Evolutionary conservation across 1,140 invertebrate species (phyloP).

Genomic region (Cydia pomonella): DNA sequence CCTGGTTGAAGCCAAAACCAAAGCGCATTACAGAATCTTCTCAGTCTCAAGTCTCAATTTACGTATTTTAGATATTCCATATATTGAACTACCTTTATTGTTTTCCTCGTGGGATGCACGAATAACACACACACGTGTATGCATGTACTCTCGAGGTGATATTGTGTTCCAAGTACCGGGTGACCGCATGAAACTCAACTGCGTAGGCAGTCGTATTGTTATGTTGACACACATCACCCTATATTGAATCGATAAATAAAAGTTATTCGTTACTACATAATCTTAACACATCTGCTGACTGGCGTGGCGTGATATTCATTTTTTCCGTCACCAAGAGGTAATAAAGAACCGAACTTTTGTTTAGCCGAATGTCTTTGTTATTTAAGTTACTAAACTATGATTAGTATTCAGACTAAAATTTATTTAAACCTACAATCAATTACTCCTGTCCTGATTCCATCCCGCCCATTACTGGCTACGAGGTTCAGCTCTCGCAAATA

Average conservation of each 20-base stretch:
- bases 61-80: not conserved
- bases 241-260: not conserved
- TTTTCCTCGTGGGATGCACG: constrained; percentile 8
- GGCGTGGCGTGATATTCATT: not conserved
- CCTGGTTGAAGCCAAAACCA: too few relatives aligned
- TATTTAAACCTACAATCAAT: too few relatives aligned
- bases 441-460: too few relatives aligned
- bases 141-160: constrained; percentile 5
- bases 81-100: not conserved
- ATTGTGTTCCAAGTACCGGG: constrained; percentile 25
- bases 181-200: constrained; percentile 25
- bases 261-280: not conserved
- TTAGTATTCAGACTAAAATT: too few relatives aligned
- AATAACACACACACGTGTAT: constrained; percentile 19
- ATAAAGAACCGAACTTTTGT: too few relatives aligned
- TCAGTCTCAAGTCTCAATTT: not conserved
- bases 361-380: too few relatives aligned
- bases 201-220: not conserved
- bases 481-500: too few relatives aligned
- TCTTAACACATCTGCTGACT: not conserved
- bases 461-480: too few relatives aligned
- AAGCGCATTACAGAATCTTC: not conserved
- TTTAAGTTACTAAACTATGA: too few relatives aligned
- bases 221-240: not conserved
- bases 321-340: too few relatives aligned